Evolutionary conservation across 1,140 invertebrate genomes (phyloP).

Genomic region (Procambarus clarkii): DNA sequence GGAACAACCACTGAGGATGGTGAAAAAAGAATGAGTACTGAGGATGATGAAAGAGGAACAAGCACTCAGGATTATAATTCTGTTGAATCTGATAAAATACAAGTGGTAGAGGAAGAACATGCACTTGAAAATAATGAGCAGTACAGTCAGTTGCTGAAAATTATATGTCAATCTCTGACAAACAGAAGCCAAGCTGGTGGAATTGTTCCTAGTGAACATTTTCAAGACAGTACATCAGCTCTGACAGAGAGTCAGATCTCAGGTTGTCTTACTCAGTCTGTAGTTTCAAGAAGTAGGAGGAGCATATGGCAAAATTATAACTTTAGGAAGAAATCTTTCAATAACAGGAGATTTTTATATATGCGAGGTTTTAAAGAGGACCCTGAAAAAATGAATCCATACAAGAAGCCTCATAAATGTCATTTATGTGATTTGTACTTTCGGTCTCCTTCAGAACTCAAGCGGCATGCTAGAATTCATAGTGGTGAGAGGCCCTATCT

Average conservation of each 20-base stretch:
- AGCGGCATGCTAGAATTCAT: slow-evolving; percentile 23
- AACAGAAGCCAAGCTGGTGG: too few relatives aligned
- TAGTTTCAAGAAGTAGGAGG: neutral
- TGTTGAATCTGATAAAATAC: too few relatives aligned
- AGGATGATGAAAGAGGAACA: neutral
- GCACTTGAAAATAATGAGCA: too few relatives aligned
- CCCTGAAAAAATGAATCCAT: too few relatives aligned
- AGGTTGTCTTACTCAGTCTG: neutral
- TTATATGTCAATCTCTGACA: too few relatives aligned
- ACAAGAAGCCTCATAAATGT: neutral
- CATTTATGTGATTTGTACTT: slow-evolving; percentile 4
- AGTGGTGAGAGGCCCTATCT: slow-evolving; percentile 19
- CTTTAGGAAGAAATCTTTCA: neutral
- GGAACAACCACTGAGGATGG: too few relatives aligned
- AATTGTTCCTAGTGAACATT: too few relatives aligned
- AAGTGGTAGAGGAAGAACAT: too few relatives aligned
- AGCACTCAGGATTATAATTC: too few relatives aligned
- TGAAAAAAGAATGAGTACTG: too few relatives aligned
- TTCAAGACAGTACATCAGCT: too few relatives aligned
- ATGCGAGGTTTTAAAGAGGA: neutral
- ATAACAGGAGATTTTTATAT: neutral
- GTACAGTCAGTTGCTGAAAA: too few relatives aligned
- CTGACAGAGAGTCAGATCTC: neutral
- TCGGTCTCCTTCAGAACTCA: slow-evolving; percentile 6
- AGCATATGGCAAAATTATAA: neutral